Evolutionary conservation across 2,797 vertebrate species (phyloP).

Genomic region (Dendrocincla fuliginosa): DNA sequence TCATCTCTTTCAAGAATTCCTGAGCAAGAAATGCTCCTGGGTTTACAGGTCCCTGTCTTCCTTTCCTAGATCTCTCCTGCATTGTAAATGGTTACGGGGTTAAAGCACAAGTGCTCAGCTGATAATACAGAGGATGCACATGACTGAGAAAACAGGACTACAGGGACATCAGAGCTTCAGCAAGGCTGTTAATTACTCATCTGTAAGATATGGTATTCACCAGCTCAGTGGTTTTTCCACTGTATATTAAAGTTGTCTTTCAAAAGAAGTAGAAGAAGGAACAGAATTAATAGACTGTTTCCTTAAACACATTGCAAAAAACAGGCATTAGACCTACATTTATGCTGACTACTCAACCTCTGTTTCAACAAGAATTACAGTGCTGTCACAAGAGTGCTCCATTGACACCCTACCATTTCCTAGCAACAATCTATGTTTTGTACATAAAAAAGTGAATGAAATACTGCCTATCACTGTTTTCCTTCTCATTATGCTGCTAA

Average conservation of each 20-base stretch:
- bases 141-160: not conserved
- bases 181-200: not conserved
- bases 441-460: constrained; percentile 35
- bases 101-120: not conserved
- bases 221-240: not conserved
- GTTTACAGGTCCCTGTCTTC: not conserved
- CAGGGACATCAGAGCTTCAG: not conserved
- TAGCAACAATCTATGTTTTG: constrained; percentile 64
- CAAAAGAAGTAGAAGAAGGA: not conserved
- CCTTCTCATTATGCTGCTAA: not conserved
- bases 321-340: not conserved
- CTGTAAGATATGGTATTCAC: not conserved
- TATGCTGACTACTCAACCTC: not conserved
- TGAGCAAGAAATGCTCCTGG: not conserved
- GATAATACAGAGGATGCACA: not conserved
- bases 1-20: not conserved
- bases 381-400: not conserved
- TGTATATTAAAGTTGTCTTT: not conserved
- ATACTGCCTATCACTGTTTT: constrained; percentile 12
- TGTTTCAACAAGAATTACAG: not conserved
- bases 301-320: not conserved
- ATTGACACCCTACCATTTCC: constrained; percentile 9
- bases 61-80: not conserved
- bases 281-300: not conserved
- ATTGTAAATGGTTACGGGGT: not conserved